Percentiles rank a stretch among this genome's conserved stretches.
Evolutionary conservation across 1,140 invertebrate species (phyloP).

Genomic region (Bombus ignitus): DNA sequence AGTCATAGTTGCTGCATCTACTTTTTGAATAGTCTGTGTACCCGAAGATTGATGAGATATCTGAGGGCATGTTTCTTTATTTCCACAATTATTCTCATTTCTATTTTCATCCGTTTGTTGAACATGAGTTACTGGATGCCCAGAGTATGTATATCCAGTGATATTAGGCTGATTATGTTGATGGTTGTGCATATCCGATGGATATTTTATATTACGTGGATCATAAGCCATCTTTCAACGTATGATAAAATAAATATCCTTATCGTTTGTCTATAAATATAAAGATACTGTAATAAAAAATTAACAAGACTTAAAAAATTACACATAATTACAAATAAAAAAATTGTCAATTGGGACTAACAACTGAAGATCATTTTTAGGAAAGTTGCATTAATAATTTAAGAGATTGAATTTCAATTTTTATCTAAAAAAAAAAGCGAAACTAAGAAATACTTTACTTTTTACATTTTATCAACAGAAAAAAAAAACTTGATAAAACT

Average conservation of each 20-base stretch:
- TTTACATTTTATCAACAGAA: not conserved
- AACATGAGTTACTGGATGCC: constrained; percentile 55
- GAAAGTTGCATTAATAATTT: not conserved
- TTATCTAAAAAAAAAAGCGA: not conserved
- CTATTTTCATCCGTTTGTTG: constrained; percentile 79
- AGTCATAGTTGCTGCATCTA: constrained; percentile 83
- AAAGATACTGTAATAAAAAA: not conserved
- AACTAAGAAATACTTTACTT: not conserved
- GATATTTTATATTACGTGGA: constrained; percentile 73
- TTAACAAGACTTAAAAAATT: not conserved
- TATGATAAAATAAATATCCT: not conserved
- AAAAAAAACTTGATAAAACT: not conserved
- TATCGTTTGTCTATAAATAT: constrained; percentile 13
- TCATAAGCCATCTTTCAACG: constrained; percentile 75
- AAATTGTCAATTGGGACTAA: not conserved
- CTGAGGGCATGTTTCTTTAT: constrained; percentile 74
- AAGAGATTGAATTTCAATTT: not conserved
- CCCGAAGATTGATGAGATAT: constrained; percentile 75
- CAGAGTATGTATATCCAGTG: constrained; percentile 70
- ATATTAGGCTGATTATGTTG: constrained; percentile 67
- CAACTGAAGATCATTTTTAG: not conserved
- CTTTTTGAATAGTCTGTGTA: constrained; percentile 80
- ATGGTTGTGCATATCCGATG: constrained; percentile 65
- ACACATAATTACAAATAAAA: not conserved
- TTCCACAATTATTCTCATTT: constrained; percentile 77